Base-by-base conservation (phyloP, 2,113 vertebrate species). In the Parotia lawesii region DNA sequence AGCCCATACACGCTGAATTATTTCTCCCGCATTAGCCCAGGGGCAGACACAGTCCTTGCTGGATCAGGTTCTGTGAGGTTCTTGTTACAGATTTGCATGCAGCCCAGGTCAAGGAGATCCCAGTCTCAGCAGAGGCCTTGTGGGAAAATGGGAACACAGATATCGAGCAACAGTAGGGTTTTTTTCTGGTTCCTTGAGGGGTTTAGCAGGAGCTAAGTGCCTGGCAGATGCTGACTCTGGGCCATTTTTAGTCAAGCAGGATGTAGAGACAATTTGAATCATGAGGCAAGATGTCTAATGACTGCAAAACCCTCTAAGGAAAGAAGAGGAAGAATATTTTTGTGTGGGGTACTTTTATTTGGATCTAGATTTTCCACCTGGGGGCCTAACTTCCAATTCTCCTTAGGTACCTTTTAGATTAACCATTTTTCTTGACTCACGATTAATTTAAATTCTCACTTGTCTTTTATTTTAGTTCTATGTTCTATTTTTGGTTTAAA, bases 31-130 rank as follows among this genome's bases (percentile, higher is more conserved):
- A 10, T 31, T 53, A 72, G 6, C 7, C 14, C n/a, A 73, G 42
- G 6, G 76, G 25, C 4, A 19, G 25, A 58, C 18, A 44, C 4
- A 57, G 20, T 4, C 5, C 4, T 37, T 51, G 25, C 11, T 40
- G 33, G 45, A 54, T 54, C 37, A 64, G 12, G 0, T 24, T 88
- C 33, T 79, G n/a, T 1, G 16, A 86, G 8, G 11, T 80, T 80
- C 51, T 28, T 57, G 12, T 61, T 50, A 18, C 4, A 65, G 14
- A 5, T 42, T 17, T 81, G 7, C 0, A 0, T 60, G 31, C n/a
- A 79, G 54, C 3, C 5, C 25, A 56, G 24, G n/a, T 56, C 29
- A 85, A 82, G n/a, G 22, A 69, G 13, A 61, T 5, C 18, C 22
- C 12, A 18, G 12, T 17, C 28, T 85, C 48, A 72, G 11, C 10